phyloP scores from a whole-genome alignment of 2,113 vertebrate species.

The Anolis carolinensis region DNA sequence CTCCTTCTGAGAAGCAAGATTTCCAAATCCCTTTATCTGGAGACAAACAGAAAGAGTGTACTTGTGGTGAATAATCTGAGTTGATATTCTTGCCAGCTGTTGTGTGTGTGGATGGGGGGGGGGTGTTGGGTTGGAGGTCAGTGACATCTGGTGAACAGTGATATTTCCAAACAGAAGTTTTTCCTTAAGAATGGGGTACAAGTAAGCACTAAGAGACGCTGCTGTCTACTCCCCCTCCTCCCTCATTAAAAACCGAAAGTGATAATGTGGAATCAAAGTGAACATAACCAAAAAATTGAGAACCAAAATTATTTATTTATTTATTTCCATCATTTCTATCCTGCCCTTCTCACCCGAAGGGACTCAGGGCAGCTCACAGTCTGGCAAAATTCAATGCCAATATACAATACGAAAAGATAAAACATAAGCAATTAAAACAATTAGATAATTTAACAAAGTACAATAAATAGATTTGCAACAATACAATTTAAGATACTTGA shows the following conservation, averaged over 20 bases:
- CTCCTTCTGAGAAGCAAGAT: constrained; percentile 60
- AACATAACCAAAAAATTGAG: constrained; percentile 46
- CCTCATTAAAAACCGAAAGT: constrained; percentile 65
- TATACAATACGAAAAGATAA: too few species aligned
- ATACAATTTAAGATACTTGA: too few species aligned
- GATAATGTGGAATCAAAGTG: constrained; percentile 57
- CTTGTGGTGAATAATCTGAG: constrained; percentile 70
- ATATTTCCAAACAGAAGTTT: constrained; percentile 65
- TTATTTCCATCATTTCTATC: too few species aligned
- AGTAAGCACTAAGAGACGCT: constrained; percentile 47
- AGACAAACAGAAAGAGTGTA: constrained; percentile 73
- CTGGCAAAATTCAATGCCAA: too few species aligned
- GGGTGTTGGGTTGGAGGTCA: constrained; percentile 42
- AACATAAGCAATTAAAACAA: too few species aligned
- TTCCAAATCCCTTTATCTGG: constrained; percentile 75
- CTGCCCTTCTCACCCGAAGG: too few species aligned
- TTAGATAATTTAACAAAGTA: too few species aligned
- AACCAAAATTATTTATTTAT: too few species aligned
- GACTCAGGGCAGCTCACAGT: too few species aligned
- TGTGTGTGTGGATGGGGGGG: constrained; percentile 61
- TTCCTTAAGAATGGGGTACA: constrained; percentile 47
- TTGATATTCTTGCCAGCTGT: constrained; percentile 75
- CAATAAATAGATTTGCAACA: too few species aligned
- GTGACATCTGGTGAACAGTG: constrained; percentile 73
- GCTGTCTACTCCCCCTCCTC: constrained; percentile 32